phyloP scores from a whole-genome alignment of 2,113 vertebrate species.

The Zosterops japonicus region DNA sequence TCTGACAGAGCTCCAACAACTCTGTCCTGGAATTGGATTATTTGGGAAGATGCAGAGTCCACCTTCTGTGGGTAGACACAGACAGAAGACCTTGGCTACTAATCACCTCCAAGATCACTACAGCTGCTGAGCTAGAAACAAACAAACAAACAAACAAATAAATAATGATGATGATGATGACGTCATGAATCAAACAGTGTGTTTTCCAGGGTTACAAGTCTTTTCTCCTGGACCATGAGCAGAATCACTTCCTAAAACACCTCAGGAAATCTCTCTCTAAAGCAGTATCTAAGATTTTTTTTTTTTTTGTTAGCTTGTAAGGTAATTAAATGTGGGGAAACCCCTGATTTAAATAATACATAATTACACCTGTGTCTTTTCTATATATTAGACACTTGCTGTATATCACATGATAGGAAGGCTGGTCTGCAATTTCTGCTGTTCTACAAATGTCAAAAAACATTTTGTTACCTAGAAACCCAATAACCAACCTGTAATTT shows the following conservation, averaged over 20 bases:
- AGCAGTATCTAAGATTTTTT: background rate
- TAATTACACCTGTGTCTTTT: background rate
- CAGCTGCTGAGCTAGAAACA: background rate
- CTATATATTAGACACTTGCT: background rate
- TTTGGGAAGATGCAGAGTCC: background rate
- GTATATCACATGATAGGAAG: background rate
- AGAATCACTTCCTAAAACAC: background rate
- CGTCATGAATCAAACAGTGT: background rate
- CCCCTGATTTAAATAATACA: background rate
- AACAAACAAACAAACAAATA: background rate
- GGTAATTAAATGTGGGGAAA: background rate
- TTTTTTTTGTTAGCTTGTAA: background rate
- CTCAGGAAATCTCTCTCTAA: background rate
- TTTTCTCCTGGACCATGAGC: background rate
- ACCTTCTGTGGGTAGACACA: background rate
- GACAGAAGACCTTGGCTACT: background rate
- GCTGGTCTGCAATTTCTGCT: background rate
- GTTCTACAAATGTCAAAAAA: background rate
- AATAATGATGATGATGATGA: too few relatives aligned
- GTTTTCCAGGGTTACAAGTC: background rate
- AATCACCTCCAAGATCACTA: background rate
- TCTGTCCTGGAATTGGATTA: background rate
- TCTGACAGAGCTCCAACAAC: background rate
- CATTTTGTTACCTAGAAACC: conserved; percentile 3
- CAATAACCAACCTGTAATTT: background rate